A percentile compares a stretch with the other conserved stretches of the same genome.
Conservation (phyloP, 1,140 invertebrate genomes). For the Diachasmimorpha longicaudata region DNA sequence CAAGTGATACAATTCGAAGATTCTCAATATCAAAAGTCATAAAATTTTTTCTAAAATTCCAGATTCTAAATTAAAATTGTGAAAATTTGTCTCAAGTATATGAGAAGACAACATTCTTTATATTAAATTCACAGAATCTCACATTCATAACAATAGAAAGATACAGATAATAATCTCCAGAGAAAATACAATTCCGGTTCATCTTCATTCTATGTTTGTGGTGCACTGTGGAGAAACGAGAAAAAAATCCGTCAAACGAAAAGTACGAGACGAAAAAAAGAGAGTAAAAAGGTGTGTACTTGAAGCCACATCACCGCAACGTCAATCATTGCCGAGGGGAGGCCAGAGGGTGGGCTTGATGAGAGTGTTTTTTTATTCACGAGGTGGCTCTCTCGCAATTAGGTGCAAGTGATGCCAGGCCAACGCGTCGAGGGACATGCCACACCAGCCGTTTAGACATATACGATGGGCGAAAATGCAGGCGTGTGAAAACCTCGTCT, state of each 20-base stretch:
- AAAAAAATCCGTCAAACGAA: background rate
- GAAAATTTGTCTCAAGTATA: background rate
- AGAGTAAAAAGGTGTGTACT: background rate
- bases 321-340: background rate
- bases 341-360: background rate
- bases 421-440: background rate
- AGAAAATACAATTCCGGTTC: no score
- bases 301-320: conserved; percentile 8
- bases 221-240: background rate
- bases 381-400: conserved; percentile 3
- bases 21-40: no score
- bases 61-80: background rate
- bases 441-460: background rate
- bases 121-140: background rate
- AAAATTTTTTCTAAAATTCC: no score
- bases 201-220: no score
- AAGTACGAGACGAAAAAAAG: background rate
- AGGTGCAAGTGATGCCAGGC: conserved; percentile 1
- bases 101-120: background rate
- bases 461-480: background rate
- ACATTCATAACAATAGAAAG: no score
- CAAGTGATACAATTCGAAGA: no score
- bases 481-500: background rate
- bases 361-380: conserved; percentile 9
- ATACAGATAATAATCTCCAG: no score